phyloP scores from a whole-genome alignment of 2,113 vertebrate species.

The Limnothrissa miodon region DNA sequence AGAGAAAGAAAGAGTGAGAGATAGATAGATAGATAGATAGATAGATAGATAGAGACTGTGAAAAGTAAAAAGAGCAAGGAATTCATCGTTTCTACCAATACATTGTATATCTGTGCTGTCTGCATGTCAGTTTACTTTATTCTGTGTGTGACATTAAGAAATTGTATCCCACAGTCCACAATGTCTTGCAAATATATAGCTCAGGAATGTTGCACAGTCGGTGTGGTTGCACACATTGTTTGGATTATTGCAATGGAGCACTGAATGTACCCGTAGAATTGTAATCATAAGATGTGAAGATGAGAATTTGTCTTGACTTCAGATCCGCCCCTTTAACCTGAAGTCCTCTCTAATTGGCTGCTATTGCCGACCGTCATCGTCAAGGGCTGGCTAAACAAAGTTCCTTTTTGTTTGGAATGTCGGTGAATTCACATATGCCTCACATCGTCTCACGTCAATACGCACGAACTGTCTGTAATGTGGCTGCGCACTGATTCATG shows the following conservation, averaged over 20 bases:
- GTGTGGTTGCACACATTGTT: background rate
- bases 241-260: background rate
- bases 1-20: slow-evolving; percentile 15
- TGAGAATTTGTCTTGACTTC: background rate
- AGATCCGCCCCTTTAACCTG: background rate
- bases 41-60: background rate
- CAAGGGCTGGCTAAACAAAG: slow-evolving; percentile 24
- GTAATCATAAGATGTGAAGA: background rate
- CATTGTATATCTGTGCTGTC: background rate
- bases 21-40: slow-evolving; percentile 14
- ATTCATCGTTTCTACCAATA: background rate
- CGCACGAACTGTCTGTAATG: background rate
- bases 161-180: background rate
- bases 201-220: slow-evolving; percentile 9
- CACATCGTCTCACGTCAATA: background rate
- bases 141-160: background rate
- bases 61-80: background rate
- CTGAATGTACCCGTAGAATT: background rate
- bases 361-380: slow-evolving; percentile 35
- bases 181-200: background rate
- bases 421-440: background rate
- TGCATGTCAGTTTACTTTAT: background rate
- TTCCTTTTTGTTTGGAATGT: slow-evolving; percentile 57
- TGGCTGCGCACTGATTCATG: background rate
- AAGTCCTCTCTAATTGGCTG: slow-evolving; percentile 49